Evolutionary conservation across 2,113 vertebrate genomes (phyloP), one percentile per base, ranked within the genome.

Genomic region (Sapajus apella): DNA sequence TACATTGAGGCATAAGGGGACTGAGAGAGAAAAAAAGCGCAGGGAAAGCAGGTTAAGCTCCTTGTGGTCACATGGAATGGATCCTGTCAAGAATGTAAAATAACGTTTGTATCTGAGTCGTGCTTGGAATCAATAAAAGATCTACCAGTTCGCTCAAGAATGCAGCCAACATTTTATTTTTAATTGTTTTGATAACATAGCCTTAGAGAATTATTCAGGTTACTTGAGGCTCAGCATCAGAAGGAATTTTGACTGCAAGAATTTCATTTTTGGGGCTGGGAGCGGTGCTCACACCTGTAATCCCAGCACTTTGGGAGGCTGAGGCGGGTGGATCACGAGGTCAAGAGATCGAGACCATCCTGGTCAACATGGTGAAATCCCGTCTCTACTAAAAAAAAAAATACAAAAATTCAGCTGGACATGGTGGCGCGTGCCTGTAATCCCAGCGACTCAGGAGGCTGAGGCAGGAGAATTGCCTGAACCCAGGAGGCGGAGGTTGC

Each of bases 61-160:
- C 56, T 25, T 55, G 30, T 76, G 75, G 58, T 94, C 72, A 64
- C 66, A 13, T 56, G 64, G 77, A 87, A 82, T 77, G 76, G 91
- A 82, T 90, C 77, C 88, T 79, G 27, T 87, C 77, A 93, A 93
- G 91, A 87, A 89, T 55, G 55, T 87, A 81, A 95, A 95, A 75
- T 56, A 88, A 76, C 17, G 5, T 73, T 81, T 95, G 25, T 68
- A 56, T 64, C 66, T 68, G 61, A 64, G 27, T 92, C 0, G 3
- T 32, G 21, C 55, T 89, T 16, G 23, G 73, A 97, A 83, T 87
- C 30, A 47, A 32, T 64, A 40, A 80, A 91, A 77, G 45, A 58
- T 70, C 66, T 84, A 40, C 25, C 32, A 45, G 30, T 50, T 66
- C 43, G 73, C 37, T 72, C 75, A 90, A 93, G 58, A 91, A 50